Evolutionary conservation across 2,888 invertebrate genomes (phyloP).

Genomic region (Labia minor): DNA sequence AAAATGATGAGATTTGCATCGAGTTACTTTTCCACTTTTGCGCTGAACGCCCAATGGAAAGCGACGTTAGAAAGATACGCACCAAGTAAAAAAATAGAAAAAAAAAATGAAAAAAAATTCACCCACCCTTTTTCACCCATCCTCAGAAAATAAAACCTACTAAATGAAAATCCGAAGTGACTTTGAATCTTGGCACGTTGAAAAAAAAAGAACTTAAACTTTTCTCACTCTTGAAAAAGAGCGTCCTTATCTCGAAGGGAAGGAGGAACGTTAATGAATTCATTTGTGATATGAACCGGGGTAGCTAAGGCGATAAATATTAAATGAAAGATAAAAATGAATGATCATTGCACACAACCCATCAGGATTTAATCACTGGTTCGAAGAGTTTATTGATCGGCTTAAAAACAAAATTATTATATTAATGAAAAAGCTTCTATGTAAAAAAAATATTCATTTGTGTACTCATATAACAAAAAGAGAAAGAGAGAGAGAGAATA

Average conservation of each 20-base stretch:
- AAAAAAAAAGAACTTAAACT: background rate
- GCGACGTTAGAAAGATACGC: background rate
- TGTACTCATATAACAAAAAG: too few species aligned
- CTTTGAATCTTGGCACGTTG: background rate
- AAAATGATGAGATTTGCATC: background rate
- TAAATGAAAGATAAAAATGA: background rate
- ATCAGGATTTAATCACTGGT: too few species aligned
- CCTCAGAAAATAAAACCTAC: background rate
- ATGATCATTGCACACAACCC: too few species aligned
- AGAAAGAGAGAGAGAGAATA: too few species aligned
- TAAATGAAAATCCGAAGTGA: background rate
- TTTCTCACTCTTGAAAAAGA: background rate
- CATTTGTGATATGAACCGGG: background rate
- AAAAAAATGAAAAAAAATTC: background rate
- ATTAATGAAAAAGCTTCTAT: too few species aligned
- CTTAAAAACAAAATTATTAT: too few species aligned
- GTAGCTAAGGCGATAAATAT: background rate
- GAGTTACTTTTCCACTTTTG: background rate
- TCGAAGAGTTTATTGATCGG: too few species aligned
- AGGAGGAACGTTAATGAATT: background rate
- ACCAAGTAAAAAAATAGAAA: background rate
- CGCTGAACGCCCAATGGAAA: background rate
- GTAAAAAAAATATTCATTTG: too few species aligned
- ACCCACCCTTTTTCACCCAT: too few species aligned
- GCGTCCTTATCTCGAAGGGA: background rate